Percentiles rank a stretch among this genome's conserved stretches.
Evolutionary conservation across 2,113 vertebrate species (phyloP).

Genomic region (Desmodus rotundus): DNA sequence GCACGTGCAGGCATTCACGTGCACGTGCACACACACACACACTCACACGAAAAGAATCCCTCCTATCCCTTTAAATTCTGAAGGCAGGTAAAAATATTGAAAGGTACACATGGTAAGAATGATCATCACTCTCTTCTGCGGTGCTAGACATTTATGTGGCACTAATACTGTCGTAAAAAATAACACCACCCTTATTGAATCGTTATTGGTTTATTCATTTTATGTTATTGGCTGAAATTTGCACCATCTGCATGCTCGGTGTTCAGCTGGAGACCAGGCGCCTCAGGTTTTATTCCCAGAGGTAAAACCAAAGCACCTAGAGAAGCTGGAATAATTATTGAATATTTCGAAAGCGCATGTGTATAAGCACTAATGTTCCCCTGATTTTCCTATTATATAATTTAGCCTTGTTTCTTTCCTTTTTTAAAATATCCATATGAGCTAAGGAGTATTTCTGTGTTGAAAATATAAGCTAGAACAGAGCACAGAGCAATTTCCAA

Average conservation of each 20-base stretch:
- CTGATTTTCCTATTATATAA: neutral
- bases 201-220: constrained; percentile 18
- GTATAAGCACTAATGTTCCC: neutral
- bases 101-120: neutral
- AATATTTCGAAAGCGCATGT: constrained; percentile 32
- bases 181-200: constrained; percentile 29
- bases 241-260: neutral
- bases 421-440: neutral
- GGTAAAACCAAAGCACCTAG: constrained; percentile 23
- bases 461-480: neutral
- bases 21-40: neutral
- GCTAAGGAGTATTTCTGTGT: neutral
- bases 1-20: accelerated
- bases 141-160: constrained; percentile 34
- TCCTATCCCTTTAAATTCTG: neutral
- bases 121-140: neutral
- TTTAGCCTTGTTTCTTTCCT: neutral
- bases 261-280: neutral
- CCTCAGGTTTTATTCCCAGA: constrained; percentile 37
- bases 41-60: neutral
- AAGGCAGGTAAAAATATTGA: neutral
- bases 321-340: constrained; percentile 21
- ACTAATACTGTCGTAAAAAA: constrained; percentile 43
- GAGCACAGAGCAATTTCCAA: neutral
- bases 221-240: constrained; percentile 28